Conservation (phyloP, 1,140 invertebrate species). For the Pomacea maculata region DNA sequence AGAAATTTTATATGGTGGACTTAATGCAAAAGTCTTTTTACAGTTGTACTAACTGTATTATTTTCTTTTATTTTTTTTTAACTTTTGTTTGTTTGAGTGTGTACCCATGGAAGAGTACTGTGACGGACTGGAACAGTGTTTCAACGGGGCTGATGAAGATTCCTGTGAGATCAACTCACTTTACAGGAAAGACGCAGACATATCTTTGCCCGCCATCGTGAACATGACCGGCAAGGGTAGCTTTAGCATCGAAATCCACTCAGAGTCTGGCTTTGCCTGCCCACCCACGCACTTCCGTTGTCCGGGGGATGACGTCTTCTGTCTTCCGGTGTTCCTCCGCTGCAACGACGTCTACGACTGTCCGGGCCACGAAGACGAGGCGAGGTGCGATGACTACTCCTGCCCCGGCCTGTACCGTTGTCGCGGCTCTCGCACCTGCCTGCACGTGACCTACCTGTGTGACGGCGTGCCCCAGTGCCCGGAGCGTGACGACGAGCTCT, state of each 20-base stretch:
- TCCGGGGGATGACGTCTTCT: neutral
- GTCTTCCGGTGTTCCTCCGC: neutral
- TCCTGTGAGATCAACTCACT: neutral
- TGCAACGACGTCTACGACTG: constrained; percentile 14
- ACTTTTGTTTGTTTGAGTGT: neutral
- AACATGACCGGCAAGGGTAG: neutral
- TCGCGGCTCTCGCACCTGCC: constrained; percentile 1
- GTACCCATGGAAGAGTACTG: neutral
- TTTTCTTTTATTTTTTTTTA: neutral
- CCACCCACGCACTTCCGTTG: constrained; percentile 7
- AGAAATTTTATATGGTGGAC: too few species aligned
- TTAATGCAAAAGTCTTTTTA: too few species aligned
- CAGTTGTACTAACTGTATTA: neutral
- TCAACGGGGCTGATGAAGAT: neutral
- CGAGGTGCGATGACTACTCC: neutral
- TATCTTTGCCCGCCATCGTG: neutral
- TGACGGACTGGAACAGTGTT: neutral
- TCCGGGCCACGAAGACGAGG: constrained; percentile 13
- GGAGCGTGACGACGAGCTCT: constrained; percentile 22
- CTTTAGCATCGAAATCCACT: neutral
- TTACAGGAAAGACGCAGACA: neutral
- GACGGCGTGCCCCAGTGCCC: constrained; percentile 28
- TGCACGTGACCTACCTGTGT: constrained; percentile 16
- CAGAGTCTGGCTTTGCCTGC: neutral
- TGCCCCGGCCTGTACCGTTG: constrained; percentile 14